A percentile compares a stretch with the other conserved stretches of the same genome.
Conservation (phyloP, 1,140 invertebrate species). For the Drosophila azteca region DNA sequence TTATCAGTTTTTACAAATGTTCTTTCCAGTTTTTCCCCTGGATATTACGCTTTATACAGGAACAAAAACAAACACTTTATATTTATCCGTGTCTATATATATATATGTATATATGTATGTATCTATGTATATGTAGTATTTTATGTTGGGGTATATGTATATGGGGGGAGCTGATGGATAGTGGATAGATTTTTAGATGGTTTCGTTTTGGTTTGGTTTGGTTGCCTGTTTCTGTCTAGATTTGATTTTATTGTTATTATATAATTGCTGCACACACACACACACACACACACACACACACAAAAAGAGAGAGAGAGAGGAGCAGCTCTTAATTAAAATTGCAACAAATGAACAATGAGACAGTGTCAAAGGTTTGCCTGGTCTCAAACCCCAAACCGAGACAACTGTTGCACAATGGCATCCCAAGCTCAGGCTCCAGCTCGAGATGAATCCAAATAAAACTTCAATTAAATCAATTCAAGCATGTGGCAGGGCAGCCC, state of each 20-base stretch:
- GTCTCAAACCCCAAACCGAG: background rate
- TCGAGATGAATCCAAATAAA: constrained; percentile 41
- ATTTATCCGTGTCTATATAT: constrained; percentile 3
- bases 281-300: constrained; percentile 17
- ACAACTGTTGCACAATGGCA: constrained; percentile 44
- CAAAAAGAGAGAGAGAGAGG: background rate
- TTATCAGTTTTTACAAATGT: constrained; percentile 24
- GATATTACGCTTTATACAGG: constrained; percentile 26
- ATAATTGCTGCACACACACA: constrained; percentile 21
- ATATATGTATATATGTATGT: constrained; percentile 4
- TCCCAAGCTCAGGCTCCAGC: background rate
- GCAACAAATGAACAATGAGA: constrained; percentile 56
- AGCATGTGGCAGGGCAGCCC: constrained; percentile 31
- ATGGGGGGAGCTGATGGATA: too few species aligned
- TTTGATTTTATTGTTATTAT: constrained; percentile 37
- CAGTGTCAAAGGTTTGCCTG: constrained; percentile 10
- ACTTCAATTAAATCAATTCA: constrained; percentile 64
- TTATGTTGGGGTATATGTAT: too few species aligned
- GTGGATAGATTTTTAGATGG: too few species aligned
- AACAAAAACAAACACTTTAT: constrained; percentile 29
- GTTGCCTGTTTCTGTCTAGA: constrained; percentile 19
- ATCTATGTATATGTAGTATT: constrained; percentile 2
- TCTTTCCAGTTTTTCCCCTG: constrained; percentile 4
- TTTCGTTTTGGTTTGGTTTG: background rate
- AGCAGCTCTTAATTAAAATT: constrained; percentile 71